phyloP scores from a whole-genome alignment of 2,797 vertebrate genomes.

The Myiotriccus ornatus region DNA sequence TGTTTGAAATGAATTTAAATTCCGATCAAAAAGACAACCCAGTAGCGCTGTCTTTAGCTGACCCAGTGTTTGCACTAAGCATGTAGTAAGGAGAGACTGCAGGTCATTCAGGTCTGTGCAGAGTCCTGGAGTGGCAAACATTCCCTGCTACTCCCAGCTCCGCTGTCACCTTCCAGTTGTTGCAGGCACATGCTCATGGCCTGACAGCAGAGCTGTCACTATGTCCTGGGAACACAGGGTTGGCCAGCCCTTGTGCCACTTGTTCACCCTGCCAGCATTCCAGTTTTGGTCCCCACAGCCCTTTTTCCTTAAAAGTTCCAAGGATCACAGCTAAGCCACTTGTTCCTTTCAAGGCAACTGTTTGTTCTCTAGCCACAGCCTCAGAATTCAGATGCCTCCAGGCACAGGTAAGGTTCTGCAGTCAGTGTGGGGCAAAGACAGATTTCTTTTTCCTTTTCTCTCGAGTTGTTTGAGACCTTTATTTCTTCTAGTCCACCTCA shows the following conservation, averaged over 20 bases:
- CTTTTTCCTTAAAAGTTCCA: neutral
- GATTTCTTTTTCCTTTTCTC: neutral
- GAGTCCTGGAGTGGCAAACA: neutral
- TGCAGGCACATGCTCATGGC: neutral
- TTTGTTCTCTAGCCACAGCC: neutral
- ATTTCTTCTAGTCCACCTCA: neutral
- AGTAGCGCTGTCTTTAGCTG: neutral
- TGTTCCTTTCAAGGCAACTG: neutral
- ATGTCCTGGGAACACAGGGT: fast-evolving
- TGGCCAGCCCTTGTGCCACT: neutral
- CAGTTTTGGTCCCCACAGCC: neutral
- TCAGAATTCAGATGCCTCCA: neutral
- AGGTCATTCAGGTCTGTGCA: neutral
- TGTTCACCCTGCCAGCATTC: neutral
- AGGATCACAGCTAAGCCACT: neutral
- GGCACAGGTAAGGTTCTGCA: neutral
- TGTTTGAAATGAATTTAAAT: neutral
- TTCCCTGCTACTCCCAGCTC: neutral
- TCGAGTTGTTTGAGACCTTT: neutral
- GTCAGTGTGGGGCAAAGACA: neutral
- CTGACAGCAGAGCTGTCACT: neutral
- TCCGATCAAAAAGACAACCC: neutral
- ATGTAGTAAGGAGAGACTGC: neutral
- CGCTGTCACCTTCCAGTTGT: neutral
- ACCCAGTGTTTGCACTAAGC: neutral